Percentiles rank a stretch among this genome's conserved stretches.
These are phyloP conservation scores for Chloebia gouldiae DNA, from an alignment of 2,113 vertebrate species.

Conservation along the genomic window DNA sequence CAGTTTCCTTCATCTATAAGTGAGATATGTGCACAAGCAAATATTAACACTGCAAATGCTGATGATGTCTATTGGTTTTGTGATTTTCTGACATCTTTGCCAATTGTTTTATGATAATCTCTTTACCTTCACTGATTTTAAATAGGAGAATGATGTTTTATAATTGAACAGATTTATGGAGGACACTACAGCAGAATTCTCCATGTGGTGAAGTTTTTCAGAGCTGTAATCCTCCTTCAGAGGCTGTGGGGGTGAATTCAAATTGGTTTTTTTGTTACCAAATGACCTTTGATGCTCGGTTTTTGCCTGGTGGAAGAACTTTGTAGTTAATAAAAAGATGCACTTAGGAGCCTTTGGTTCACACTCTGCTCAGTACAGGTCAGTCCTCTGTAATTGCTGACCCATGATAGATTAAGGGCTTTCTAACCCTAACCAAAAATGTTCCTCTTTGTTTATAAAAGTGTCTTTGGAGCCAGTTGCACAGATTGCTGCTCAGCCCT, in stretches of 20 bases:
- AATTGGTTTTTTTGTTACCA: not conserved
- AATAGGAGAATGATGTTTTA: not conserved
- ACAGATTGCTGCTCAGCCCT: not conserved
- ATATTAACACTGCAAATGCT: not conserved
- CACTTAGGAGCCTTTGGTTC: not conserved
- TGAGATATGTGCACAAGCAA: not conserved
- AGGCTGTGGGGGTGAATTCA: not conserved
- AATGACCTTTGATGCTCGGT: not conserved
- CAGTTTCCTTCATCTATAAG: not conserved
- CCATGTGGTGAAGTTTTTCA: not conserved
- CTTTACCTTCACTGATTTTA: not conserved
- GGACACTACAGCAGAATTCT: not conserved
- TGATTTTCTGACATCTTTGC: not conserved
- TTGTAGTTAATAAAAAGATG: not conserved
- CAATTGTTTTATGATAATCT: not conserved
- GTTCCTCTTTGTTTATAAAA: not conserved
- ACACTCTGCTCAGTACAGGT: not conserved
- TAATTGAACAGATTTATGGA: not conserved
- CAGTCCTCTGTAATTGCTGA: not conserved
- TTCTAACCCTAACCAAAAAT: too few relatives aligned
- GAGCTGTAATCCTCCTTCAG: not conserved
- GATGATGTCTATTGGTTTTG: not conserved
- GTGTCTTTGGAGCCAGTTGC: not conserved
- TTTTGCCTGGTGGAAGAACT: not conserved
- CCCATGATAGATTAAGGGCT: not conserved